These are phyloP conservation scores for Euura lappo DNA, from an alignment of 1,140 invertebrate genomes.

Conservation along the genomic window DNA sequence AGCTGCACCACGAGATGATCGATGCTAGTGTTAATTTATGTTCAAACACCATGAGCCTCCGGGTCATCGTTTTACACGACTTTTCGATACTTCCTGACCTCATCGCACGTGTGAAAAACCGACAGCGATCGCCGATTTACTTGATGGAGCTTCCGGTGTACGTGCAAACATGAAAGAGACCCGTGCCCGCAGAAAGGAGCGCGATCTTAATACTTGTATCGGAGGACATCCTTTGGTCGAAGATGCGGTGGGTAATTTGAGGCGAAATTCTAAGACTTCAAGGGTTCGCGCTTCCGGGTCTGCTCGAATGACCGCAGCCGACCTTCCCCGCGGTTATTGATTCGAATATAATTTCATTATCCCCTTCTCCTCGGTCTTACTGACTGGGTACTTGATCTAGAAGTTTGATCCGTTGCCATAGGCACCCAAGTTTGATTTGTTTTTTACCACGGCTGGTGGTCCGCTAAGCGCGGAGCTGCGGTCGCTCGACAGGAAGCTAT, in stretches of 20 bases:
- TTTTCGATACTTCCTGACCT: not conserved
- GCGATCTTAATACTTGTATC: not conserved
- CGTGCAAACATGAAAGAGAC: not conserved
- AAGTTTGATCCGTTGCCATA: constrained; percentile 5
- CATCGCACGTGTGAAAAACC: not conserved
- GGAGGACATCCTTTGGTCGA: not conserved
- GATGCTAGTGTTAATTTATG: constrained; percentile 24
- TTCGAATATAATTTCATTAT: not conserved
- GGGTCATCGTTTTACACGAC: not conserved
- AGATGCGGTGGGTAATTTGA: too few relatives aligned
- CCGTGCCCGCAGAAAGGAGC: not conserved
- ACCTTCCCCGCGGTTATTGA: not conserved
- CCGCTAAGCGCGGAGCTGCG: constrained; percentile 18
- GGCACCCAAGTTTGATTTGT: not conserved
- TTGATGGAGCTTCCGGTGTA: not conserved
- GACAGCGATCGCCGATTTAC: not conserved
- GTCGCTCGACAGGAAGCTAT: constrained; percentile 40
- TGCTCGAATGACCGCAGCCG: not conserved
- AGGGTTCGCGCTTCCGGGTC: not conserved
- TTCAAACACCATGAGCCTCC: constrained; percentile 13
- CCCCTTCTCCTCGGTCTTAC: not conserved
- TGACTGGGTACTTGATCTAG: not conserved
- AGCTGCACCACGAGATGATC: constrained; percentile 17
- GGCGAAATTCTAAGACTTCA: not conserved
- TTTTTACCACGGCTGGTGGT: constrained; percentile 10